phyloP scores from a whole-genome alignment of 2,888 invertebrate species.

The Rhaphigaster nebulosa region DNA sequence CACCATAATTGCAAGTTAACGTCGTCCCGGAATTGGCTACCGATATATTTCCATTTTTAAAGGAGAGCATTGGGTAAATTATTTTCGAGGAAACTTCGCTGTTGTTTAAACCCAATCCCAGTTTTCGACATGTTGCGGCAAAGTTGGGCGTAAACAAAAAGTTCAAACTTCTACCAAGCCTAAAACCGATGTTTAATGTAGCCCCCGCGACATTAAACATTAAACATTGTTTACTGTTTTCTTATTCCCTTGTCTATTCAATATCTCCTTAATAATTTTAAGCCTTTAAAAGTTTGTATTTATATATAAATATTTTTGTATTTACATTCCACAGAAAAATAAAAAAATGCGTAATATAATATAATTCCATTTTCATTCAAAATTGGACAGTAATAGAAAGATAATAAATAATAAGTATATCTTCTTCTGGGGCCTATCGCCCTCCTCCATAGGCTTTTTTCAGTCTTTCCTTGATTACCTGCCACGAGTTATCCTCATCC shows the following conservation, averaged over 20 bases:
- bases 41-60: neutral
- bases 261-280: neutral
- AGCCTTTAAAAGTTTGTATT: neutral
- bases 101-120: conserved; percentile 19
- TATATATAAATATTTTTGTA: too few relatives aligned
- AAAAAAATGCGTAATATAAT: too few relatives aligned
- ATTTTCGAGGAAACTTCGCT: conserved; percentile 1
- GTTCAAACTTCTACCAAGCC: neutral
- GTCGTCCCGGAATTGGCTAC: neutral
- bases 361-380: too few relatives aligned
- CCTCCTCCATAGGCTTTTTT: too few relatives aligned
- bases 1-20: neutral
- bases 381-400: too few relatives aligned
- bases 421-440: too few relatives aligned
- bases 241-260: neutral
- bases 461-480: too few relatives aligned
- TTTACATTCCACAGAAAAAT: too few relatives aligned
- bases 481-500: too few relatives aligned
- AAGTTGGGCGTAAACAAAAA: conserved; percentile 9
- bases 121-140: conserved; percentile 8
- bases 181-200: neutral
- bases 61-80: neutral
- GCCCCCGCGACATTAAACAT: neutral
- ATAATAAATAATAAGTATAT: too few relatives aligned
- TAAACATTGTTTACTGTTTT: neutral